Percentiles rank a stretch among this genome's conserved stretches.
Evolutionary conservation across 2,113 vertebrate genomes (phyloP).

Genomic region (Tringa solitaria): DNA sequence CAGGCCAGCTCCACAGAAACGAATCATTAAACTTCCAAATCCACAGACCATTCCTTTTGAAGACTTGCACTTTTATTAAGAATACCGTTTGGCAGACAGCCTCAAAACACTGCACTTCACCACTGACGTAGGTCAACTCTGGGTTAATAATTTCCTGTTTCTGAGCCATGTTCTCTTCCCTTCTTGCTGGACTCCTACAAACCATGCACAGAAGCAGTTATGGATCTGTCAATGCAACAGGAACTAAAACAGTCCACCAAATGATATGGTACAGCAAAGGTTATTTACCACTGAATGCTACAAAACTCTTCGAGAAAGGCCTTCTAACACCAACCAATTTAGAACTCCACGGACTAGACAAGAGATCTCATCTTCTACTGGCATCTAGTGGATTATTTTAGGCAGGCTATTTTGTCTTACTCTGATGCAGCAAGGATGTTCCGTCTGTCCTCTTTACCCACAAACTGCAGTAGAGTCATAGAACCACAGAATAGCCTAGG

Average conservation of each 20-base stretch:
- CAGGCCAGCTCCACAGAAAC: not conserved
- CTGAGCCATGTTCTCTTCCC: not conserved
- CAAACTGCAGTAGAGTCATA: not conserved
- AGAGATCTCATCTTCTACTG: not conserved
- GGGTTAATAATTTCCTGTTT: not conserved
- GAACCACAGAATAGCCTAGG: not conserved
- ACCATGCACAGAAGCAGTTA: accelerated
- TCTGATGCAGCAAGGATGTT: not conserved
- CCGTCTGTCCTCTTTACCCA: not conserved
- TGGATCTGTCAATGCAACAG: not conserved
- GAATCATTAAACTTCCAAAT: not conserved
- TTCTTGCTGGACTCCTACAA: not conserved
- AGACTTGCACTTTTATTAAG: not conserved
- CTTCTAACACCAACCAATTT: not conserved
- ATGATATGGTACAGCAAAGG: not conserved
- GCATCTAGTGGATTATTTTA: not conserved
- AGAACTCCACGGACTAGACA: not conserved
- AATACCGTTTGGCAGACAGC: not conserved
- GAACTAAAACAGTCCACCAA: not conserved
- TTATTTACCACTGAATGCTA: not conserved
- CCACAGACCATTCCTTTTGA: not conserved
- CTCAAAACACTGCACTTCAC: not conserved
- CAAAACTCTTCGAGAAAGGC: not conserved
- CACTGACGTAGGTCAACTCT: not conserved
- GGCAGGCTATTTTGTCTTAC: not conserved